Base-by-base conservation (phyloP, 2,113 vertebrate genomes). In the Aphyosemion australe region DNA sequence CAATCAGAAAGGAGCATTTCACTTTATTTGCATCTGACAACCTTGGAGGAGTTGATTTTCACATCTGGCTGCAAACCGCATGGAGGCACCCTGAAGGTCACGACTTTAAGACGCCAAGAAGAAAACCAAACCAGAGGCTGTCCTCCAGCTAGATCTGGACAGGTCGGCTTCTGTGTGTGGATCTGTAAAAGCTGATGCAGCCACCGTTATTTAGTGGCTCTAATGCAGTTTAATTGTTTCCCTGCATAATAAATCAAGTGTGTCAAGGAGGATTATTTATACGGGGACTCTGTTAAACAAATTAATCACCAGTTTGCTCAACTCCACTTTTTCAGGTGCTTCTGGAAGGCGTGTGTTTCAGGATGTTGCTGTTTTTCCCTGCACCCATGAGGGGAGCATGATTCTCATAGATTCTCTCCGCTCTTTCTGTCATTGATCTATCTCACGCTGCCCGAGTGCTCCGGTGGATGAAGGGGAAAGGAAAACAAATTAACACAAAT, bases 241-340 rank as follows among this genome's bases (percentile, higher is more conserved):
- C 82, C 76, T 84, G 69, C 74, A 61, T 90, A 84, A 90, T 91
- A 87, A 89, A 90, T 90, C 86, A 88, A 82, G 87, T 43, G 65
- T 84, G 84, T 90, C 85, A 64, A 14, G 79, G 67, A 74, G 68
- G 78, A 87, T 89, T 87, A 87, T 87, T 87, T 88, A 87, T 82
- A 87, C 78, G 68, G 77, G 81, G 58, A 19, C 56, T 45, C 54
- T 62, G 74, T 83, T 83, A 76, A 85, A 81, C 79, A 90, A 89
- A 88, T 84, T 56, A 86, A 87, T 88, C 74, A 68, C 76, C 19
- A 5, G 66, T 81, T 84, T 83, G 63, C 77, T 78, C 72, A 59
- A 54, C 74, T 77, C 69, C 26, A 4, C 64, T 32, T 39, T 21
- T 18, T 46, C 61, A 48, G 41, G 45, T n/a, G 53, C 18, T 53